Evolutionary conservation across 2,888 invertebrate species (phyloP), one percentile per base, ranked within the genome.

Genomic region (Bellardia bayeri): DNA sequence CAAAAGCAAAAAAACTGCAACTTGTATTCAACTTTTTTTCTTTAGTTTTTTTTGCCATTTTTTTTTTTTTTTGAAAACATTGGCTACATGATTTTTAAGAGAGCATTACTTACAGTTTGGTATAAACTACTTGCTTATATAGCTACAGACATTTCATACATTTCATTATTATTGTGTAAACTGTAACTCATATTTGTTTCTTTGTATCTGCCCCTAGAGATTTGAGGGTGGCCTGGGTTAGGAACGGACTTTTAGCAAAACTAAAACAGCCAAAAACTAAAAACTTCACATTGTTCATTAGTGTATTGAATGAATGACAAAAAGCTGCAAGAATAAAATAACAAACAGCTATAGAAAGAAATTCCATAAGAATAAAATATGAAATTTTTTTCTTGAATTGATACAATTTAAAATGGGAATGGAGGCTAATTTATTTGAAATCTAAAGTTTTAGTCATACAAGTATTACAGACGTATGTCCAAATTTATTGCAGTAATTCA

Each of bases 211-310:
- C 56, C 78, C 72, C 63, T 61, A 14, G 16, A 66, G 75, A 68
- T n/a, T 64, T 80, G 37, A 51, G 56, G 37, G 66, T 37, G 37
- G 37, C 23, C 23, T 3, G 37, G 40, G 11, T 40, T 42, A 33
- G 14, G 68, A 58, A n/a, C 6, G 51, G 13, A 37, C 54, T 66
- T 11, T n/a, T 1, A 64, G 16, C 14, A 33, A 81, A 66, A 78
- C n/a, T 11, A 30, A 61, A 64, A 42, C 9, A 37, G 11, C 11
- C n/a, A n/a, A 40, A 83, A 23, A 23, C 3, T 8, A 33, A 49
- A 56, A 81, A 66, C 40, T 76, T 86, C 11, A 9, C 42, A 51
- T 64, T 69, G 75, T 82, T 80, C 82, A 80, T 82, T 82, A 82
- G 37, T 69, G 49, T 54, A 71, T 3, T 6, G 16, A 37, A 72